Base-by-base conservation (phyloP, 2,888 invertebrate species). In the Matsumyia berberina region DNA sequence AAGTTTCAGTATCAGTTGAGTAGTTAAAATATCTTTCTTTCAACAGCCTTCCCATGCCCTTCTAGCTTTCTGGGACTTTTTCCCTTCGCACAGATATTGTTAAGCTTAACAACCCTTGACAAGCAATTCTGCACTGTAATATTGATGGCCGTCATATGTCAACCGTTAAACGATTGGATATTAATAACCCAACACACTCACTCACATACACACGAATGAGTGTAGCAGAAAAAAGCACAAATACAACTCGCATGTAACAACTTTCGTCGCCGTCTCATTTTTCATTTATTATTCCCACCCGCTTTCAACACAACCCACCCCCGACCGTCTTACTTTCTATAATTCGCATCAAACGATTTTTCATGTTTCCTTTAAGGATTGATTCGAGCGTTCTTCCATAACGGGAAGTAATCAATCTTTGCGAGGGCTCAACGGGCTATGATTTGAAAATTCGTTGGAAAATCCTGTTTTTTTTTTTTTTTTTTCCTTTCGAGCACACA, bases 341-440 rank as follows among this genome's bases (percentile, higher is more conserved):
- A 72, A 78, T 64, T 82, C 66, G 29, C 62, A 55, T 79, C 79
- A 83, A 73, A 73, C 83, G 49, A 83, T 83, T 79, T 83, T 83
- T 83, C 83, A 83, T 83, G 73, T 79, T 49, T 67, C 57, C 66
- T 57, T 42, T 62, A 62, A 49, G 64, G 67, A 83, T 83, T 83
- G 72, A 79, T 79, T 79, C 46, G 62, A 73, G 67, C 57, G 60
- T 67, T 79, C 72, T 37, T 62, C 35, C 35, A 67, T 62, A 69
- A 73, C 57, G 57, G 62, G 57, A 79, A 67, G 73, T 51, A 66
- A 83, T 83, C 83, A 83, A 83, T 83, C 83, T 83, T 83, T 53
- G 6, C 57, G 37, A 37, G 44, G 73, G 79, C 72, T 73, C 67
- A 67, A 78, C 46, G 72, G 33, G 82, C 72, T 83, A 46, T 79